phyloP scores from a whole-genome alignment of 2,113 vertebrate genomes.

The Paedocypris sp. region DNA sequence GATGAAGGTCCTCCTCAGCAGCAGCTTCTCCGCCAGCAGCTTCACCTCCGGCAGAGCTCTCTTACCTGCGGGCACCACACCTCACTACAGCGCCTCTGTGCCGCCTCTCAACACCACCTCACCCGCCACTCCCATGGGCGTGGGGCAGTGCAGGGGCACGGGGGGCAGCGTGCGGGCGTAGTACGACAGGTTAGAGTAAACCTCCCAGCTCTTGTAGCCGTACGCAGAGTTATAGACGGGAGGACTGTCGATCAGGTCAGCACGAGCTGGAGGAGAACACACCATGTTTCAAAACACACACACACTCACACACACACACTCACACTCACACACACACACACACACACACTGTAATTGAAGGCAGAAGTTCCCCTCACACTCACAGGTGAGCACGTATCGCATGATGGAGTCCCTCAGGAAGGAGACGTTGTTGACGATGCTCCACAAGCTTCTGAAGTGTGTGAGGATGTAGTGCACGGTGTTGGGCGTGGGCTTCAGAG shows the following conservation, averaged over 20 bases:
- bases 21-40: slow-evolving; percentile 75
- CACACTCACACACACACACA: too few relatives aligned
- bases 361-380: slow-evolving; percentile 45
- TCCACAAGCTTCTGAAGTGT: slow-evolving; percentile 84
- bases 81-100: too few relatives aligned
- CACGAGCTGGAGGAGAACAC: slow-evolving; percentile 66
- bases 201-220: slow-evolving; percentile 88
- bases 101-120: too few relatives aligned
- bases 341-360: too few relatives aligned
- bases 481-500: slow-evolving; percentile 77
- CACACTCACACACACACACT: too few relatives aligned
- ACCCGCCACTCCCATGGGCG: slow-evolving; percentile 93
- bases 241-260: slow-evolving; percentile 87
- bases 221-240: slow-evolving; percentile 85
- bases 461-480: slow-evolving; percentile 89
- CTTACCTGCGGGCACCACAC: too few relatives aligned
- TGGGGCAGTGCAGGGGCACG: slow-evolving; percentile 80
- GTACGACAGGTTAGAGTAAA: slow-evolving; percentile 87
- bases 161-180: slow-evolving; percentile 84
- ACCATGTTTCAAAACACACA: background rate
- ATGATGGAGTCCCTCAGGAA: slow-evolving; percentile 78
- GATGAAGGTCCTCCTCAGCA: slow-evolving; percentile 79
- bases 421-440: slow-evolving; percentile 83
- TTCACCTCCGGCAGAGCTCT: slow-evolving; percentile 81
- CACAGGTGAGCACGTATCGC: slow-evolving; percentile 89